Evolutionary conservation across 2,797 vertebrate species (phyloP).

Genomic region (Natrix natrix): DNA sequence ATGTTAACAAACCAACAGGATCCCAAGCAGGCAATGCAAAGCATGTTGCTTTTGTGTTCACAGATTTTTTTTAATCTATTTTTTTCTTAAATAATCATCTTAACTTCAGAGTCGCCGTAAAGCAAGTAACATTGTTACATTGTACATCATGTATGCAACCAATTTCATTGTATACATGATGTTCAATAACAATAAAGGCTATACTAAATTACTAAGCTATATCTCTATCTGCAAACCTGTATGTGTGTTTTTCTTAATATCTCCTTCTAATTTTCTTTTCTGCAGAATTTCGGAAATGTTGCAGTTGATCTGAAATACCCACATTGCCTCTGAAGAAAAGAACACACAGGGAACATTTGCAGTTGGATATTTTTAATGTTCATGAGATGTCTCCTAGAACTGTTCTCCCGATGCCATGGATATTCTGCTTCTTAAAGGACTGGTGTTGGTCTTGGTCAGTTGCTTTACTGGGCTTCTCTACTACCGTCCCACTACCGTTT

Average conservation of each 20-base stretch:
- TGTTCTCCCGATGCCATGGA: slow-evolving; percentile 38
- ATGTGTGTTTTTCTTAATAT: neutral
- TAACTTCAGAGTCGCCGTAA: neutral
- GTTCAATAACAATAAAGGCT: no score
- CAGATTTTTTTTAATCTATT: neutral
- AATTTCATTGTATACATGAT: no score
- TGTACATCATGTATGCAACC: no score
- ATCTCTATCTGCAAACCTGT: neutral
- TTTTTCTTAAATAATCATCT: neutral
- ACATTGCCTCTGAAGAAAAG: neutral
- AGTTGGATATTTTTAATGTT: neutral
- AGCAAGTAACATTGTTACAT: neutral
- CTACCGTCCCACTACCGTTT: slow-evolving; percentile 9
- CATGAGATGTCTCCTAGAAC: neutral
- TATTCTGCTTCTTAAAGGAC: neutral
- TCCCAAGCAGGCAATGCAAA: neutral
- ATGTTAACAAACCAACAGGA: neutral
- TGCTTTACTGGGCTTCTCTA: neutral
- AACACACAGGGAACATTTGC: neutral
- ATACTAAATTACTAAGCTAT: no score
- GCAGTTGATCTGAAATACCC: neutral
- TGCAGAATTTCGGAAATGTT: neutral
- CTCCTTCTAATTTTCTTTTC: neutral
- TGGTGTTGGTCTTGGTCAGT: slow-evolving; percentile 34
- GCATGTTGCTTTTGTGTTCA: neutral